A percentile compares a stretch with the other conserved stretches of the same genome.
Conservation (phyloP, 1,140 invertebrate species). For the Macrotrachela quadricornifera region DNA sequence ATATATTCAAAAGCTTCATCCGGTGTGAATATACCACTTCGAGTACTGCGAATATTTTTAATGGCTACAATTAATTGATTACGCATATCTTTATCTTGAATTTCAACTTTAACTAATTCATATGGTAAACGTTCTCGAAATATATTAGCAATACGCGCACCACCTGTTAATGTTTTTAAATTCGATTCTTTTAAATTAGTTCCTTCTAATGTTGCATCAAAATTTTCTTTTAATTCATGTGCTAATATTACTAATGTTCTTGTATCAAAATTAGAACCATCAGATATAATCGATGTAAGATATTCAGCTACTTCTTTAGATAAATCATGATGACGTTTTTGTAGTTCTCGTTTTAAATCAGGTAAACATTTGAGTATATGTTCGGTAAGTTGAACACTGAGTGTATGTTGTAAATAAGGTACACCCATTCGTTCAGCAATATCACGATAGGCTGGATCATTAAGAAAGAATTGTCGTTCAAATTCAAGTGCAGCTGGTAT, state of each 20-base stretch:
- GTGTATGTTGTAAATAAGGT: slow-evolving; percentile 76
- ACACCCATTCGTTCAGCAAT: slow-evolving; percentile 90
- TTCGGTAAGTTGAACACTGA: slow-evolving; percentile 97
- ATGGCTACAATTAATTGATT: slow-evolving; percentile 96
- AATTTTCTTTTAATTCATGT: slow-evolving; percentile 84
- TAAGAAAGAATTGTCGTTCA: slow-evolving; percentile 89
- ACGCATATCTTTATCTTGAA: slow-evolving; percentile 91
- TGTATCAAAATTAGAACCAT: background rate
- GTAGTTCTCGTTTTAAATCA: slow-evolving; percentile 73
- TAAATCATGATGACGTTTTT: slow-evolving; percentile 71
- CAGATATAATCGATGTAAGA: slow-evolving; percentile 12
- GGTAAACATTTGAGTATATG: slow-evolving; percentile 94
- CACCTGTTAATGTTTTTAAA: slow-evolving; percentile 86
- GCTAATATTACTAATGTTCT: slow-evolving; percentile 46
- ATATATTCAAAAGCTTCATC: slow-evolving; percentile 99
- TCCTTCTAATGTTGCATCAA: slow-evolving; percentile 92
- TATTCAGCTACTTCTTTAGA: slow-evolving; percentile 98
- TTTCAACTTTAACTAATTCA: slow-evolving; percentile 93
- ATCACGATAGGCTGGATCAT: slow-evolving; percentile 42
- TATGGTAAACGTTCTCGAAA: slow-evolving; percentile 99
- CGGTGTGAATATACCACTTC: slow-evolving; percentile 89
- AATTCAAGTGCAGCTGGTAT: slow-evolving; percentile 77
- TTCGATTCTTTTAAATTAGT: slow-evolving; percentile 64
- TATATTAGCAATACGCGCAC: slow-evolving; percentile 92
- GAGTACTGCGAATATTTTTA: slow-evolving; percentile 82